Percentiles rank a stretch among this genome's conserved stretches.
phyloP scores from a whole-genome alignment of 2,888 invertebrate species.

The Iphiclides podalirius region DNA sequence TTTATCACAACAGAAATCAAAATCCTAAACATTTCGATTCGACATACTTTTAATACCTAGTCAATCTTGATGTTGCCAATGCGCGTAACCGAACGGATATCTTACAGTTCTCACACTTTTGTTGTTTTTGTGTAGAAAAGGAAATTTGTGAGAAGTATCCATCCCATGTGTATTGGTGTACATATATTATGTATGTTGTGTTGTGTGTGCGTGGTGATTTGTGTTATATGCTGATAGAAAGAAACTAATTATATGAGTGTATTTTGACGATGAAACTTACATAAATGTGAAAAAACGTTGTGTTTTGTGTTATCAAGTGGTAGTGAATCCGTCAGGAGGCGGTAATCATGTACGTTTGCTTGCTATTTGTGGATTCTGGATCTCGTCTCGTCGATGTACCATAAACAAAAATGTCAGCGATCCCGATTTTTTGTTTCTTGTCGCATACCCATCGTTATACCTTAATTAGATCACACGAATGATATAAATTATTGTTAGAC shows the following conservation, averaged over 20 bases:
- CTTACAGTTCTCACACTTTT: conserved; percentile 41
- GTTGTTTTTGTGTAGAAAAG: conserved; percentile 45
- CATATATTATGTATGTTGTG: conserved; percentile 66
- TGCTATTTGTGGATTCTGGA: conserved; percentile 79
- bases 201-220: conserved; percentile 81
- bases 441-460: conserved; percentile 74
- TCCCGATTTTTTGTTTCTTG: conserved; percentile 80
- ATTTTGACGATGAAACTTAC: conserved; percentile 73
- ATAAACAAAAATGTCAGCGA: conserved; percentile 82
- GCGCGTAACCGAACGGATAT: conserved; percentile 37
- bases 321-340: conserved; percentile 76
- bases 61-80: conserved; percentile 28
- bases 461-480: conserved; percentile 77
- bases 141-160: conserved; percentile 43
- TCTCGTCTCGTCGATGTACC: conserved; percentile 75
- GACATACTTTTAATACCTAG: no score
- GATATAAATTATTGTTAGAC: conserved; percentile 72
- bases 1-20: no score
- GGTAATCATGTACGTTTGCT: conserved; percentile 79
- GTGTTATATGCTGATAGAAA: conserved; percentile 79
- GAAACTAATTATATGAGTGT: conserved; percentile 75
- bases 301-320: conserved; percentile 76
- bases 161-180: conserved; percentile 58
- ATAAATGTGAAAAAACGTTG: conserved; percentile 74
- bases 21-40: no score